phyloP scores from a whole-genome alignment of 2,113 vertebrate species.

The Gallinago undulata region DNA sequence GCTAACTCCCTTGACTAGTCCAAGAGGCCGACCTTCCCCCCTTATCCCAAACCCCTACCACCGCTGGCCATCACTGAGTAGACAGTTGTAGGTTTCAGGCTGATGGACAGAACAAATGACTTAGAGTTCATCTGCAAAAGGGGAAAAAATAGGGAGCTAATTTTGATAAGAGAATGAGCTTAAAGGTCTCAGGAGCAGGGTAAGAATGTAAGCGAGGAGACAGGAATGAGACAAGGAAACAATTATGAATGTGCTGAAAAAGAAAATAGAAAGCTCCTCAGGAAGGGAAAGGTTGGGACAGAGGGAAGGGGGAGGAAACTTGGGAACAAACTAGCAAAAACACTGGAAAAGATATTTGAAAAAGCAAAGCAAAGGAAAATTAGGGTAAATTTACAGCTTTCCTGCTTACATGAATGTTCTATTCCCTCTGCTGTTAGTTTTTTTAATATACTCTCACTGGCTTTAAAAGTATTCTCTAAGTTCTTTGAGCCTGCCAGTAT shows the following conservation, averaged over 20 bases:
- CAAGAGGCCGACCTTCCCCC: background rate
- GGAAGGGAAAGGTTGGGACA: background rate
- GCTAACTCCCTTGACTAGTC: background rate
- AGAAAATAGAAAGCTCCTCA: background rate
- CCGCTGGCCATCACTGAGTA: background rate
- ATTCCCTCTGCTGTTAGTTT: background rate
- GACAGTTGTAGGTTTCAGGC: background rate
- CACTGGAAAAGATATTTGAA: background rate
- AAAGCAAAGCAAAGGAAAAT: background rate
- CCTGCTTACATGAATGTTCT: background rate
- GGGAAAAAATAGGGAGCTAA: background rate
- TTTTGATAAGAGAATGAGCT: slow-evolving; percentile 6
- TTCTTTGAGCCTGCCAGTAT: background rate
- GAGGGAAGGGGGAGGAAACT: background rate
- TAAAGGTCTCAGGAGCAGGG: background rate
- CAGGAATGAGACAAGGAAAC: background rate
- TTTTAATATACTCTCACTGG: background rate
- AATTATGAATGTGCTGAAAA: background rate
- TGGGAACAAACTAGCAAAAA: background rate
- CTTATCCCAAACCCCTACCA: background rate
- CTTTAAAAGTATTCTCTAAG: background rate
- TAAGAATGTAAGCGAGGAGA: background rate
- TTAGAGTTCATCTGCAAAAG: background rate
- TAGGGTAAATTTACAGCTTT: background rate
- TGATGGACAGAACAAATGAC: background rate